Percentiles rank a stretch among this genome's conserved stretches.
phyloP scores from a whole-genome alignment of 2,797 vertebrate species.

The Telmatherina bonti region DNA sequence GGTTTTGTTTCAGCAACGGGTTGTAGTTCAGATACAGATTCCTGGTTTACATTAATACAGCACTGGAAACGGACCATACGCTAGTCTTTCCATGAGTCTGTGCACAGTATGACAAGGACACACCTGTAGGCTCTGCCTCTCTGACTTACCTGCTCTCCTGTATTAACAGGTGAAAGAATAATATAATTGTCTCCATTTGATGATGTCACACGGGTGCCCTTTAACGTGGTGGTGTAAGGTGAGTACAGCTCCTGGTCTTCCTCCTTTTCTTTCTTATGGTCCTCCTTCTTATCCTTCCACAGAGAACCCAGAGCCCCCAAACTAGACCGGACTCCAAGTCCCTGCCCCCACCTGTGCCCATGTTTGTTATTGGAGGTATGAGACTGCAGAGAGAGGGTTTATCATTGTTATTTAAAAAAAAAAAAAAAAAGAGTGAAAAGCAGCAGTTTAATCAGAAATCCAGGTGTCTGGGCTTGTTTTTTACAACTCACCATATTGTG shows the following conservation, averaged over 20 bases:
- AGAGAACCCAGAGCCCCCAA: conserved; percentile 64
- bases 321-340: conserved; percentile 51
- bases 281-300: conserved; percentile 69
- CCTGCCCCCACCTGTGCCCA: conserved; percentile 79
- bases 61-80: neutral
- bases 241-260: conserved; percentile 53
- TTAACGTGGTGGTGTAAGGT: conserved; percentile 69
- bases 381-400: conserved; percentile 41
- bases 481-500: conserved; percentile 31
- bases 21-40: too few relatives aligned
- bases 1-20: too few relatives aligned
- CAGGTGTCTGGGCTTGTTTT: neutral
- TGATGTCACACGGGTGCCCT: conserved; percentile 83
- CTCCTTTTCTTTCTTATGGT: conserved; percentile 29
- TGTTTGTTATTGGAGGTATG: conserved; percentile 82
- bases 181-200: conserved; percentile 92
- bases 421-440: too few relatives aligned
- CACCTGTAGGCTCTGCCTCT: too few relatives aligned
- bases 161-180: conserved; percentile 88
- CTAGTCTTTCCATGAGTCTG: neutral
- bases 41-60: neutral
- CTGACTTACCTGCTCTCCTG: conserved; percentile 86
- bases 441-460: too few relatives aligned
- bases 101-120: neutral
- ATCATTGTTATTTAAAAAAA: neutral